A percentile compares a stretch with the other conserved stretches of the same genome.
Evolutionary conservation across 2,797 vertebrate species (phyloP).

Genomic region (Xyrichtys novacula): DNA sequence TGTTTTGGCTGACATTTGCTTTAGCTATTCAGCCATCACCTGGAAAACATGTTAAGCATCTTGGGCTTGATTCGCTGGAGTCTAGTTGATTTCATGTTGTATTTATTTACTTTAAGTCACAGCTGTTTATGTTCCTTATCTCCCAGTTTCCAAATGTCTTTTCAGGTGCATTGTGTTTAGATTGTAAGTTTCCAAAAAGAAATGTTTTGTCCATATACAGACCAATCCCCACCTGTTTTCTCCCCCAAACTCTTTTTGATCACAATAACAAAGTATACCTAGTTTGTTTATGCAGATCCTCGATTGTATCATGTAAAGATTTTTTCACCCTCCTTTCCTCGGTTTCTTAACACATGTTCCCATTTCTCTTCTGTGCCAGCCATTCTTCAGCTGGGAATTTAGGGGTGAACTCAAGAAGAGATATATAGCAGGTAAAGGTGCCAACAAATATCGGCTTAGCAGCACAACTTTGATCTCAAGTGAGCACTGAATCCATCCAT

Average conservation of each 20-base stretch:
- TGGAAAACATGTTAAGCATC: constrained; percentile 78
- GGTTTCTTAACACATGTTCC: constrained; percentile 30
- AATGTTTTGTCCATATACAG: constrained; percentile 63
- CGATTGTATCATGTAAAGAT: constrained; percentile 26
- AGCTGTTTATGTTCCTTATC: constrained; percentile 65
- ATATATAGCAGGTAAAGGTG: constrained; percentile 50
- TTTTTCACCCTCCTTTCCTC: constrained; percentile 21
- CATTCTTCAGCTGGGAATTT: constrained; percentile 44
- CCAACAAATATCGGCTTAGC: constrained; percentile 64
- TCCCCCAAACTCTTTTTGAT: constrained; percentile 37
- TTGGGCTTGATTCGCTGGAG: constrained; percentile 58
- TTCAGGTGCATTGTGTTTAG: constrained; percentile 44
- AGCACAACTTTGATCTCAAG: constrained; percentile 67
- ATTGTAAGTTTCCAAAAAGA: constrained; percentile 42
- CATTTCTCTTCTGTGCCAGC: constrained; percentile 31
- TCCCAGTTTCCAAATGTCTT: constrained; percentile 43
- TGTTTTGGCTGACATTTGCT: constrained; percentile 68
- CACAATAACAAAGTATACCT: constrained; percentile 29
- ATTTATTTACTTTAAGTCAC: constrained; percentile 71
- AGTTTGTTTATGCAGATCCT: constrained; percentile 18
- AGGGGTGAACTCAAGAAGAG: constrained; percentile 45
- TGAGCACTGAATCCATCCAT: constrained; percentile 42
- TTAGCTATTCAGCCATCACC: constrained; percentile 63
- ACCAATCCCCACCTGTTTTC: constrained; percentile 23
- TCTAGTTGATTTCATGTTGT: constrained; percentile 56